Percentiles rank a stretch among this genome's conserved stretches.
These are phyloP conservation scores for Mixornis gularis DNA, from an alignment of 2,113 vertebrate species.

Conservation along the genomic window DNA sequence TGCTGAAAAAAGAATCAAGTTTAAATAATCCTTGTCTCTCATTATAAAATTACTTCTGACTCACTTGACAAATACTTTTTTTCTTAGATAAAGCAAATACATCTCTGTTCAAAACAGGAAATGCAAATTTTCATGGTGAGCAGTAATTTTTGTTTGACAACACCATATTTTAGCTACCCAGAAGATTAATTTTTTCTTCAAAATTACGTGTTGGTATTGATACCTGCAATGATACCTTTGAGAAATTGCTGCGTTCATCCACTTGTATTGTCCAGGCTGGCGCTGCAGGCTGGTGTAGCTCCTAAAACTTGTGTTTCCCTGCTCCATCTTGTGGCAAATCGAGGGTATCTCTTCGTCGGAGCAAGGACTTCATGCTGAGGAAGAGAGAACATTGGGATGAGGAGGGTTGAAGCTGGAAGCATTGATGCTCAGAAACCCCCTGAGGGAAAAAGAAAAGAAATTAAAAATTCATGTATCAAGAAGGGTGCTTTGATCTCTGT, in stretches of 20 bases:
- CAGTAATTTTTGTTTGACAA: background rate
- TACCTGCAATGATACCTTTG: background rate
- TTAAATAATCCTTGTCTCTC: background rate
- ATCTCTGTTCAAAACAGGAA: background rate
- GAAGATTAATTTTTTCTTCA: background rate
- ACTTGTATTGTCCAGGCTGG: background rate
- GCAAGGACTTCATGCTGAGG: fast-evolving
- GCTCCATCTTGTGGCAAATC: background rate
- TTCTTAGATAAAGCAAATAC: background rate
- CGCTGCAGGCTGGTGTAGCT: fast-evolving
- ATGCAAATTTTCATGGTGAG: background rate
- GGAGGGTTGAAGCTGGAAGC: no score
- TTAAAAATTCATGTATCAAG: background rate
- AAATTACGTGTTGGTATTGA: background rate
- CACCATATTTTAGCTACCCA: background rate
- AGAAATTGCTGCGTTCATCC: background rate
- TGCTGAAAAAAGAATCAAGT: background rate
- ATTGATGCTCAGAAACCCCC: fast-evolving
- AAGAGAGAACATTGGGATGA: fast-evolving
- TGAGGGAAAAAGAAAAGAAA: no score
- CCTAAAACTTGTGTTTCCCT: background rate
- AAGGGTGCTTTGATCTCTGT: background rate
- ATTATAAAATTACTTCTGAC: background rate
- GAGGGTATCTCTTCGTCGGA: background rate
- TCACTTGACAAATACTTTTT: background rate